Conservation (phyloP, 2,797 vertebrate genomes). For the Channa striata region DNA sequence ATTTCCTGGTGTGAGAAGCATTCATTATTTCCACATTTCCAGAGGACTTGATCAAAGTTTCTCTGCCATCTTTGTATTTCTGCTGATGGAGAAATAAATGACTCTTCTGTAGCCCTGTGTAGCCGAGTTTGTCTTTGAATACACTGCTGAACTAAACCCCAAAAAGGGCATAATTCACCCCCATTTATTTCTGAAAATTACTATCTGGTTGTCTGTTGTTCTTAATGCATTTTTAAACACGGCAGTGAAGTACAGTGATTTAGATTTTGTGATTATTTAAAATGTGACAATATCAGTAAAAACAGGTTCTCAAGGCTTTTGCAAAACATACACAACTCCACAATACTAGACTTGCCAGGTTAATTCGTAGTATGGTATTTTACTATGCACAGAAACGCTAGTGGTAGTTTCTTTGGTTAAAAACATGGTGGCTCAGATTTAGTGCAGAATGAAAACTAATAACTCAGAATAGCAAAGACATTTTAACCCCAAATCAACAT, state of each 20-base stretch:
- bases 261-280: not conserved
- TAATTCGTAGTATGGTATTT: not conserved
- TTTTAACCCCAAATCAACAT: not conserved
- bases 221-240: constrained; percentile 19
- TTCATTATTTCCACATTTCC: constrained; percentile 60
- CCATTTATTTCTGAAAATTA: constrained; percentile 15
- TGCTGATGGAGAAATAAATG: constrained; percentile 77
- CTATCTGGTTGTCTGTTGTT: not conserved
- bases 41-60: constrained; percentile 65
- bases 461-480: not conserved
- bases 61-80: constrained; percentile 77
- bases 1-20: constrained; percentile 38
- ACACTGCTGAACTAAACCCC: not conserved
- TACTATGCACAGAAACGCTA: too few relatives aligned
- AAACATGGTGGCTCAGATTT: not conserved
- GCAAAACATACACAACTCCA: not conserved
- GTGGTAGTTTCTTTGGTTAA: not conserved
- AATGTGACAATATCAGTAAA: not conserved
- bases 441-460: not conserved
- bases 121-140: constrained; percentile 50
- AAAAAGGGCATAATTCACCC: constrained; percentile 15
- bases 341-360: not conserved
- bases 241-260: not conserved
- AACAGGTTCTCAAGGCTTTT: not conserved
- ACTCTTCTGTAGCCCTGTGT: constrained; percentile 72